Evolutionary conservation across 2,888 invertebrate species (phyloP).

Genomic region (Encarsia formosa): DNA sequence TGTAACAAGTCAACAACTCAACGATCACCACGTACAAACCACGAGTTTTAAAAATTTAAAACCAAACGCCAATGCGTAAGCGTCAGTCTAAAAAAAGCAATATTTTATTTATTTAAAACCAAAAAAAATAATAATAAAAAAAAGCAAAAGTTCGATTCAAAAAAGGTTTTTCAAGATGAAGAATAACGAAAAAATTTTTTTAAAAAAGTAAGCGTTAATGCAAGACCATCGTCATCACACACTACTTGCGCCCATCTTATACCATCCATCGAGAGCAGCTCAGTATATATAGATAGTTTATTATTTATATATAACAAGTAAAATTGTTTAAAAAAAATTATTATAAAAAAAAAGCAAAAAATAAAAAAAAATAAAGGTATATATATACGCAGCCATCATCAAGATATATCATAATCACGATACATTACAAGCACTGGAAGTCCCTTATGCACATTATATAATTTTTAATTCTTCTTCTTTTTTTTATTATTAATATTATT

Average conservation of each 20-base stretch:
- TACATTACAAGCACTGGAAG: constrained; percentile 9
- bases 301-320: constrained; percentile 18
- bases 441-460: no score
- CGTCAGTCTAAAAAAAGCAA: no score
- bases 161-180: no score
- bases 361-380: constrained; percentile 2
- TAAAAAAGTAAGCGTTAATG: constrained; percentile 19
- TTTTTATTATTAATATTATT: not conserved
- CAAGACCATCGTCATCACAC: constrained; percentile 33
- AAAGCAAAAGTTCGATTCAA: no score
- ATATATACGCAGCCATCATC: constrained; percentile 10
- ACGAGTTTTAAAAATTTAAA: no score
- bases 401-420: constrained; percentile 16
- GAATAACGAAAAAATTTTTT: no score
- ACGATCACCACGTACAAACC: constrained; percentile 3
- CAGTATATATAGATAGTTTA: constrained; percentile 16
- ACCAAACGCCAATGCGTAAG: constrained; percentile 6
- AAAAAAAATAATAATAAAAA: constrained; percentile 7
- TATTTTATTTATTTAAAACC: no score
- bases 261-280: constrained; percentile 19
- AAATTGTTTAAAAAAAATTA: not conserved
- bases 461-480: constrained; percentile 12
- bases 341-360: constrained; percentile 5
- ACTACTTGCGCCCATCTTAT: constrained; percentile 17
- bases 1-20: constrained; percentile 56